Evolutionary conservation across 2,888 invertebrate species (phyloP).

Genomic region (Hecatera dysodea): DNA sequence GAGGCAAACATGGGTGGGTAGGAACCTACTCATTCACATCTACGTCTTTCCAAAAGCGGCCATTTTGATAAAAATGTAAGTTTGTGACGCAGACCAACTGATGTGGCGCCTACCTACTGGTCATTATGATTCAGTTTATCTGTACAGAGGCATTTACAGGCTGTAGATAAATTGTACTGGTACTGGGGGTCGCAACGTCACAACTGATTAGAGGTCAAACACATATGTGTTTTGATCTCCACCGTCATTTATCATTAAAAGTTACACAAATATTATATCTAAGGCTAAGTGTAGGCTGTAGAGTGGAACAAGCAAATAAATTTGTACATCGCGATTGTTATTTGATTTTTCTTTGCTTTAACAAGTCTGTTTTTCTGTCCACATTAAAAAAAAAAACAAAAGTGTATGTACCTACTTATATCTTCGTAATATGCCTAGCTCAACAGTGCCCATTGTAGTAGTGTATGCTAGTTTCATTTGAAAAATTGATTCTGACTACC

Average conservation of each 20-base stretch:
- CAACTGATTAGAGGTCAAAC: slow-evolving; percentile 1
- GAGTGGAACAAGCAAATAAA: slow-evolving; percentile 5
- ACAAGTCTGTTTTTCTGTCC: neutral
- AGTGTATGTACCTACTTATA: no score
- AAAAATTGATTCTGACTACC: no score
- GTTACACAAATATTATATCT: neutral
- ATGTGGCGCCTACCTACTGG: neutral
- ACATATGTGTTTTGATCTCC: neutral
- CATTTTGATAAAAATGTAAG: neutral
- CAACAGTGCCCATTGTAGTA: no score
- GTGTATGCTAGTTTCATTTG: no score
- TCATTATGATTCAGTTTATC: neutral
- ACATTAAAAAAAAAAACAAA: no score
- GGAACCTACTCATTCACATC: neutral
- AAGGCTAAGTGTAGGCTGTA: neutral
- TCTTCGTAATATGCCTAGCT: no score
- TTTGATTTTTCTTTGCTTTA: neutral
- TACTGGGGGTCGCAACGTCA: neutral
- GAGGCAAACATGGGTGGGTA: neutral
- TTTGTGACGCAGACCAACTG: neutral
- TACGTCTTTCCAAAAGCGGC: no score
- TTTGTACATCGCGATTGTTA: neutral
- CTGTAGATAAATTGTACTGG: neutral
- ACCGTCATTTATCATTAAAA: neutral
- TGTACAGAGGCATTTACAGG: neutral